Evolutionary conservation across 2,797 vertebrate species (phyloP), one percentile per base, ranked within the genome.

Genomic region (Lagodon rhomboides): DNA sequence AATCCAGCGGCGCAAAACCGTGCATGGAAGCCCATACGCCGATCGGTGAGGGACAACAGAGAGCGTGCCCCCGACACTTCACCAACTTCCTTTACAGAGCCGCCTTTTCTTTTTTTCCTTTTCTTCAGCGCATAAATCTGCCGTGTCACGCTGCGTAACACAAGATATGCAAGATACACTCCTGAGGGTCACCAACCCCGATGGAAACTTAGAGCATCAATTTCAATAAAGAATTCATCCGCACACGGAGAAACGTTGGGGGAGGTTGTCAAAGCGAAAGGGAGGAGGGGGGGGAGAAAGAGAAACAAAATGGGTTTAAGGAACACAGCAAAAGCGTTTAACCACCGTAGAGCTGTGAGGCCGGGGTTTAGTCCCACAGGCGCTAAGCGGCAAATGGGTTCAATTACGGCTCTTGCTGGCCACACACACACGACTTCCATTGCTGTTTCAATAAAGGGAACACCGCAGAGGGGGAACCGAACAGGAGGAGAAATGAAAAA

Each of bases 331-430:
- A 92, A 93, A 94, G 92, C 89, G 60, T 93, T 92, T 93, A 94
- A 94, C 91, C 88, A 77, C 89, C 75, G 66, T 86, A 83, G 92
- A 89, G 86, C 91, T 84, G 91, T 54, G 80, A 94, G 91, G 93
- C 91, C 92, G 77, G 82, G 82, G 90, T 91, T 94, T 86, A 91
- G 92, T 94, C 95, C 95, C 94, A 96, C 90, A 92, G 94, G 95
- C 94, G 94, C 90, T 90, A 92, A 93, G 91, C 93, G 85, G 93
- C 94, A 95, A 96, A 96, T 96, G 95, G 94, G 94, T 95, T 95
- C 93, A 96, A 96, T 96, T 96, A 96, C 89, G 77, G 87, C 91
- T 89, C 89, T 91, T 56, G 71, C 86, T 86, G 92, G 91, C 94
- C 94, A 94, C 92, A 92, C 89, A 89, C 89, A 89, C 91, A 89